Base-by-base conservation (phyloP, 2,113 vertebrate species). In the Electrona antarctica region DNA sequence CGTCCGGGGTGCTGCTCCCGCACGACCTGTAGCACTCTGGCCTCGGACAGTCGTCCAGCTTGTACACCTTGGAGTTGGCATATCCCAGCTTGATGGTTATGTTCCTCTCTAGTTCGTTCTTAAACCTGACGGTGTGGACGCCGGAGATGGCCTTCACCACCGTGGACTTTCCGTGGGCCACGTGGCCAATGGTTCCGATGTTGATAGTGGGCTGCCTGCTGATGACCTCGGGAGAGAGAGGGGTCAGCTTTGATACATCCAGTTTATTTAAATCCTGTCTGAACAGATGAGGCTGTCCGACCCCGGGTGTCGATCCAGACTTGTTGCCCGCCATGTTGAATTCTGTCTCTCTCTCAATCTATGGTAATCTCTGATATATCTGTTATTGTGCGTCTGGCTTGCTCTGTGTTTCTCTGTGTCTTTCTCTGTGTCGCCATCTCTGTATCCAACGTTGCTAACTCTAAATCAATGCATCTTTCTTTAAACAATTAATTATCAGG, bases 151-250 rank as follows among this genome's bases (percentile, higher is more conserved):
- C 98, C 90, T 99, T 99, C 72, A 99, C 98, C 81, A 98, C 98
- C 28, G 97, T 99, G 0, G 98, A 99, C 82, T 99, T 99, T 0
- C 98, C 97, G 64, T 99, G 98, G 77, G 98, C 97, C 92, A 99
- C 97, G 14, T 99, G 97, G 64, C 98, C 97, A 86, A 98, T 99
- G 87, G 97, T 99, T 80, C 98, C 97, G 84, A 99, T 99, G 67
- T 98, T 98, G 93, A 99, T 98, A 69, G 97, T 98, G 84, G 97
- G 97, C 95, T 99, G 97, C 88, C 98, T 94, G 91, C 97, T 99
- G 93, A 99, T 98, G 89, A 99, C 96, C 94, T 99, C 96, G 48
- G 89, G 95, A 15, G 97, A 99, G 64, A 99, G 94, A 60, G 97
- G 95, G 0, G 97, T 97, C 92, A 99, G 80, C 74, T 93, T 95